Evolutionary conservation across 2,797 vertebrate species (phyloP).

Genomic region (Miichthys miiuy): DNA sequence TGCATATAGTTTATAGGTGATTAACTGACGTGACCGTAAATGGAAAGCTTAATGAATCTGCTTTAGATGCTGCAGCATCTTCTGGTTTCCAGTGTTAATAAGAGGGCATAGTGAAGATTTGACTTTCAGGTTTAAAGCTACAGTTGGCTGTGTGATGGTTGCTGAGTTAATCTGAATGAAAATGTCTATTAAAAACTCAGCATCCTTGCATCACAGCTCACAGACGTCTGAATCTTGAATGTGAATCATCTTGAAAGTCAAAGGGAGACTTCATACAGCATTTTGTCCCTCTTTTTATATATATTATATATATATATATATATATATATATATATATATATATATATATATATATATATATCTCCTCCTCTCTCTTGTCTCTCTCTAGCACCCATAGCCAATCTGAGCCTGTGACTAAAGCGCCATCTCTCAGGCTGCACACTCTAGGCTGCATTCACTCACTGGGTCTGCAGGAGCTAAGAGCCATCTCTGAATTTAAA

Average conservation of each 20-base stretch:
- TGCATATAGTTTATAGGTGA: slow-evolving; percentile 24
- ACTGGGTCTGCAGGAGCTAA: slow-evolving; percentile 48
- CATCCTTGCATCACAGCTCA: slow-evolving; percentile 3
- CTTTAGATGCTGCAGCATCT: slow-evolving; percentile 17
- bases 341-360: background rate
- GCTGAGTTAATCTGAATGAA: slow-evolving; percentile 1
- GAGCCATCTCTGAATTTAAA: slow-evolving; percentile 63
- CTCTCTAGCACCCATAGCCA: slow-evolving; percentile 40
- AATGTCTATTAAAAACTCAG: background rate
- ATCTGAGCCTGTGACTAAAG: slow-evolving; percentile 67
- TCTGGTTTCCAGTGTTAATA: slow-evolving; percentile 8
- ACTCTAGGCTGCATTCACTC: slow-evolving; percentile 59
- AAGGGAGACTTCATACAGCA: background rate
- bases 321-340: too few species aligned
- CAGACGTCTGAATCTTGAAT: background rate
- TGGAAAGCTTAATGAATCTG: slow-evolving; percentile 38
- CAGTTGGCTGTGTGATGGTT: background rate
- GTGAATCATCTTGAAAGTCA: slow-evolving; percentile 1
- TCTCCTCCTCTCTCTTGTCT: slow-evolving; percentile 16
- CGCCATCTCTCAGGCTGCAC: slow-evolving; percentile 67
- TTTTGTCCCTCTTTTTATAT: slow-evolving; percentile 4
- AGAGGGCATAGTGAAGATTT: slow-evolving; percentile 14
- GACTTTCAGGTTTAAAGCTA: slow-evolving; percentile 14
- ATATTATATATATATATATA: too few species aligned
- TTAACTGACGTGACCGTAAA: slow-evolving; percentile 30